Percentiles rank a stretch among this genome's conserved stretches.
These are phyloP conservation scores for Nettapus auritus DNA, from an alignment of 2,113 vertebrate species.

Conservation along the genomic window DNA sequence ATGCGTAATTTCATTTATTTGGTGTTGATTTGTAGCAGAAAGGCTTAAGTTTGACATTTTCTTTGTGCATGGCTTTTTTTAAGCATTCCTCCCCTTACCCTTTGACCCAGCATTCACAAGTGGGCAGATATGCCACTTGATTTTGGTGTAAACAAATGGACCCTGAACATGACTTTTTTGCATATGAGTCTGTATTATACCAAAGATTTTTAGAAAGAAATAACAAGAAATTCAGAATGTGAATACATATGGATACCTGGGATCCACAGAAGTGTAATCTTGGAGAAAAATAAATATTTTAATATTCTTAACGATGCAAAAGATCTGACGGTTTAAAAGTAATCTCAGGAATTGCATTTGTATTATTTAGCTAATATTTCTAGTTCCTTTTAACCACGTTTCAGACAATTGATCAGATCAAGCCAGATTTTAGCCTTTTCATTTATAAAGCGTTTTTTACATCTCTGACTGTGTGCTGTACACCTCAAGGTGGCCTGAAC, in stretches of 20 bases:
- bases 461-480: not conserved
- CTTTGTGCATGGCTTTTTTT: not conserved
- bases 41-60: not conserved
- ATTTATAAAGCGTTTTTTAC: not conserved
- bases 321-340: not conserved
- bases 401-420: not conserved
- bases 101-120: not conserved
- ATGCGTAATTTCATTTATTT: not conserved
- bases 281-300: not conserved
- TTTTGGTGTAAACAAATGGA: not conserved
- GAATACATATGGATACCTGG: not conserved
- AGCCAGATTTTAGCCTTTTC: not conserved
- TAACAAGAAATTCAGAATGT: not conserved
- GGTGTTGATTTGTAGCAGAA: not conserved
- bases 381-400: not conserved
- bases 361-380: not conserved
- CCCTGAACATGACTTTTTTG: not conserved
- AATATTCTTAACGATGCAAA: not conserved
- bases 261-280: not conserved
- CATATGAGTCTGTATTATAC: not conserved
- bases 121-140: not conserved
- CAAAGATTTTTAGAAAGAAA: not conserved
- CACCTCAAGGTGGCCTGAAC: slow-evolving; percentile 61
- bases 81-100: not conserved
- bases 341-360: not conserved